Conservation (phyloP, 2,113 vertebrate genomes). For the Andinoacara biseriatus region DNA sequence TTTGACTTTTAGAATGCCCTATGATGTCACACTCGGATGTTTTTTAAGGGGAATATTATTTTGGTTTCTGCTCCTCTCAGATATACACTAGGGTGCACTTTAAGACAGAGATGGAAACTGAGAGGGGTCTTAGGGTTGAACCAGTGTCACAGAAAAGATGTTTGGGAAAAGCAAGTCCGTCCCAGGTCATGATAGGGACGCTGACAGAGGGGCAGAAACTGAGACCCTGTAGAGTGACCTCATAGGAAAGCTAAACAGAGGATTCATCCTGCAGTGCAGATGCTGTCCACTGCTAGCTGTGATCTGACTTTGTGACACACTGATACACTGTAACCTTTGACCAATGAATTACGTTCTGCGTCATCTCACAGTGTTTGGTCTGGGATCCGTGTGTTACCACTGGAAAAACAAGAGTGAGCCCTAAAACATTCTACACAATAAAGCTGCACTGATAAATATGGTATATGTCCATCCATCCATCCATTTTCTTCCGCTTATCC, state of each 20-base stretch:
- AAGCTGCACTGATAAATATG: not conserved
- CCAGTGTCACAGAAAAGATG: not conserved
- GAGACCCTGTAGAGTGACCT: not conserved
- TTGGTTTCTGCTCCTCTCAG: not conserved
- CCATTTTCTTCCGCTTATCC: no score
- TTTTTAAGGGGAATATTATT: not conserved
- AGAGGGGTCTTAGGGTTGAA: not conserved
- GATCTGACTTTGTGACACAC: not conserved
- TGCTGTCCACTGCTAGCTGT: not conserved
- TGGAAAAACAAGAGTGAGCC: not conserved
- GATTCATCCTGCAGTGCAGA: not conserved
- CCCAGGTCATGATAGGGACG: not conserved
- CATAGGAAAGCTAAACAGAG: not conserved
- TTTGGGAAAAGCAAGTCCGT: not conserved
- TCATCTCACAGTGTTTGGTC: no score
- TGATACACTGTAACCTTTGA: not conserved
- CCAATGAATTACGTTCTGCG: no score
- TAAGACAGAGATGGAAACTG: not conserved
- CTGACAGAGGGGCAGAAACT: not conserved
- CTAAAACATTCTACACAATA: not conserved
- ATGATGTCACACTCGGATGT: slow-evolving; percentile 6
- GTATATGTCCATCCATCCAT: no score
- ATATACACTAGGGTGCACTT: not conserved
- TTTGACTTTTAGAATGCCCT: slow-evolving; percentile 1
- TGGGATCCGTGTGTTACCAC: not conserved